Evolutionary conservation across 2,113 vertebrate genomes (phyloP).

Genomic region (Microtus pennsylvanicus): DNA sequence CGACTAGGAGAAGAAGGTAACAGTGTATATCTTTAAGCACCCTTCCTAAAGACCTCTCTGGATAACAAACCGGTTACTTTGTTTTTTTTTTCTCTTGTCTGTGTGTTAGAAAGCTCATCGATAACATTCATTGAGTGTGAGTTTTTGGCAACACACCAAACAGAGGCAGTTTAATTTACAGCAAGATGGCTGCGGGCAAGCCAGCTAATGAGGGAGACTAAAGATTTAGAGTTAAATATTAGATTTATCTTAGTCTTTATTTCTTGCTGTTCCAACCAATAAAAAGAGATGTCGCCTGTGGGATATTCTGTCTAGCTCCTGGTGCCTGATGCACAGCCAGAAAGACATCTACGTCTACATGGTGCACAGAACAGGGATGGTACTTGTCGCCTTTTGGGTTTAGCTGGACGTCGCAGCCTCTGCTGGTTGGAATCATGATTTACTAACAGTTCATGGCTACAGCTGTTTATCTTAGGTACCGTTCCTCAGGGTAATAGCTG

Average conservation of each 20-base stretch:
- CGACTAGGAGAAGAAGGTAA: slow-evolving; percentile 70
- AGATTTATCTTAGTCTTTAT: slow-evolving; percentile 72
- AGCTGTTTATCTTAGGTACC: not conserved
- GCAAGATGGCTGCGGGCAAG: slow-evolving; percentile 65
- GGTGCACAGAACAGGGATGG: not conserved
- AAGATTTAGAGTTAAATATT: slow-evolving; percentile 72
- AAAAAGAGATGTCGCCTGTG: slow-evolving; percentile 58
- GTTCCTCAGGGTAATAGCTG: not conserved
- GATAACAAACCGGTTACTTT: slow-evolving; percentile 64
- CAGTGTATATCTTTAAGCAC: slow-evolving; percentile 55
- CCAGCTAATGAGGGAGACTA: slow-evolving; percentile 65
- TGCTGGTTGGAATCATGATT: not conserved
- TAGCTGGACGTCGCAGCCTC: not conserved
- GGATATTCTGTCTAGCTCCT: not conserved
- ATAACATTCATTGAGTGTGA: slow-evolving; percentile 59
- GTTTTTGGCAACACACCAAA: slow-evolving; percentile 57
- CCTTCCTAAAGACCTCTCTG: slow-evolving; percentile 78
- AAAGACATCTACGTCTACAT: slow-evolving; percentile 65
- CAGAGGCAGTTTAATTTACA: slow-evolving; percentile 69
- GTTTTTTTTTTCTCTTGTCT: too few relatives aligned
- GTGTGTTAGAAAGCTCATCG: slow-evolving; percentile 16
- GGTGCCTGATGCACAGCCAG: not conserved
- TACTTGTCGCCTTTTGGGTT: slow-evolving; percentile 23
- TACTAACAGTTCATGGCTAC: not conserved
- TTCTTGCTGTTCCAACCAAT: slow-evolving; percentile 77